Conservation (phyloP, 2,888 invertebrate species). For the Platycnemis pennipes region DNA sequence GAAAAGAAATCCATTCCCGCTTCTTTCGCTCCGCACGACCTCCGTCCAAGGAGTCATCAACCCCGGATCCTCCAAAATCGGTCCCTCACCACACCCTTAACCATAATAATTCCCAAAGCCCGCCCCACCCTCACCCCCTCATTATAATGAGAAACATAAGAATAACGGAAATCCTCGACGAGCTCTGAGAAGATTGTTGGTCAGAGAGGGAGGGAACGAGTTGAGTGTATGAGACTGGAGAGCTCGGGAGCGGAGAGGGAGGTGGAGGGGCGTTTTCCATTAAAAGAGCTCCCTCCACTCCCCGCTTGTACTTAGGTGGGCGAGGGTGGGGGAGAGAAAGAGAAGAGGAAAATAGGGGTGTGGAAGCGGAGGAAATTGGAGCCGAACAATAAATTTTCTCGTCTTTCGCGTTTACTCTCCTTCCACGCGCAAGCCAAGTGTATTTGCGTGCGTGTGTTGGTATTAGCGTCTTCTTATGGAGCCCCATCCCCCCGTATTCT, state of each 20-base stretch:
- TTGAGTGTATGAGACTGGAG: background rate
- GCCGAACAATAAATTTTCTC: background rate
- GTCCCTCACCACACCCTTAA: background rate
- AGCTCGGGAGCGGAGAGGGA: background rate
- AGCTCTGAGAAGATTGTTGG: background rate
- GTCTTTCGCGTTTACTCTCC: background rate
- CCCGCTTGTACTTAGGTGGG: background rate
- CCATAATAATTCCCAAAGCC: constrained; percentile 3
- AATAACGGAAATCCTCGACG: background rate
- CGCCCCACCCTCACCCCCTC: background rate
- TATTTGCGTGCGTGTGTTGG: background rate
- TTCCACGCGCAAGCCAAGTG: background rate
- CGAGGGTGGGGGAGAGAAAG: background rate
- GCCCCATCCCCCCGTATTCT: too few species aligned
- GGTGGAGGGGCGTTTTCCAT: background rate
- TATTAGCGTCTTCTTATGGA: too few species aligned
- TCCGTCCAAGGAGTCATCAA: background rate
- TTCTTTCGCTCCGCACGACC: background rate
- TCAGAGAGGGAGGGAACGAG: background rate
- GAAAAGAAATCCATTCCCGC: background rate
- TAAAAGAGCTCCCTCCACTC: background rate
- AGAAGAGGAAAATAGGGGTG: background rate
- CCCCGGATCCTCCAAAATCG: background rate
- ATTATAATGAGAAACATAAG: constrained; percentile 24
- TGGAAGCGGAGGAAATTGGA: background rate